Conservation (phyloP, 2,888 invertebrate genomes). For the Eupithecia centaureata region DNA sequence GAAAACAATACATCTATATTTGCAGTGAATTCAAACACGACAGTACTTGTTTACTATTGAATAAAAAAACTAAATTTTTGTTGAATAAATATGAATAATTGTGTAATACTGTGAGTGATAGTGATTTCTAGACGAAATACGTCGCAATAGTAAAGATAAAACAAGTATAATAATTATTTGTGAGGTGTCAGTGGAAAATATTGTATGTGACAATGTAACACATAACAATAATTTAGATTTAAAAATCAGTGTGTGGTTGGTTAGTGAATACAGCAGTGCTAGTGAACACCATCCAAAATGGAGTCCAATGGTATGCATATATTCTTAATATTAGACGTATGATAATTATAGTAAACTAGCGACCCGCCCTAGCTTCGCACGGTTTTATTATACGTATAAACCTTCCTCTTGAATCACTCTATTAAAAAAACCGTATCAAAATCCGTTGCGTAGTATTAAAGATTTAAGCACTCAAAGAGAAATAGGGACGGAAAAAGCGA, state of each 20-base stretch:
- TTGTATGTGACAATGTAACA: conserved; percentile 17
- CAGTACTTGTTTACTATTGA: neutral
- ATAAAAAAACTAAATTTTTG: neutral
- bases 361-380: no score
- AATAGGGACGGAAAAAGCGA: no score
- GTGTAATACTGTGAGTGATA: conserved; percentile 1
- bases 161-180: neutral
- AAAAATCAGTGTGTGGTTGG: neutral
- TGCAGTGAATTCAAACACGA: neutral
- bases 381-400: no score
- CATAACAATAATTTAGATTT: neutral
- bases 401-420: no score
- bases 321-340: no score
- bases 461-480: no score
- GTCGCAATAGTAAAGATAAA: neutral
- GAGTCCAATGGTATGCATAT: neutral
- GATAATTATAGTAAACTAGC: no score
- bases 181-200: neutral
- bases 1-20: neutral
- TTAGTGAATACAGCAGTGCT: neutral
- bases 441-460: no score
- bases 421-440: no score
- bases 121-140: neutral
- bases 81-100: neutral
- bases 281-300: neutral